phyloP scores from a whole-genome alignment of 2,797 vertebrate species.

The Cirrhinus molitorella region DNA sequence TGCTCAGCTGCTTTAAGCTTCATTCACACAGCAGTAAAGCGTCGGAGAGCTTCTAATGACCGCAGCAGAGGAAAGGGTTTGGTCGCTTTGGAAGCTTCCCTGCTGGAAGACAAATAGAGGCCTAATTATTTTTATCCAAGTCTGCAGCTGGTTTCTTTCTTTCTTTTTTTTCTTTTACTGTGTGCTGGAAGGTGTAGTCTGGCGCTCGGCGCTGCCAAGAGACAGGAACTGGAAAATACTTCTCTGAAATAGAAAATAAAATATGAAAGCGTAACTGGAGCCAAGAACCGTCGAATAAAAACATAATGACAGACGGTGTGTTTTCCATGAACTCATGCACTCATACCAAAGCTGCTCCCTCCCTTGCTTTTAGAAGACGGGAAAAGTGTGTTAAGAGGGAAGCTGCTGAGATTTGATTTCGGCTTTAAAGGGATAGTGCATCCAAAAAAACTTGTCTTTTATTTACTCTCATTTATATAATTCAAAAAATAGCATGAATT shows the following conservation, averaged over 20 bases:
- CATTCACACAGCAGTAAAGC: background rate
- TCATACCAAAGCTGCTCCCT: constrained; percentile 66
- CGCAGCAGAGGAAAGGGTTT: constrained; percentile 59
- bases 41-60: constrained; percentile 3
- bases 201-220: constrained; percentile 78
- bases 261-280: constrained; percentile 74
- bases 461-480: background rate
- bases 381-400: constrained; percentile 57
- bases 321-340: constrained; percentile 87
- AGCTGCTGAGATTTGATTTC: background rate
- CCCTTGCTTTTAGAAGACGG: constrained; percentile 17
- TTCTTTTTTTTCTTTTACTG: constrained; percentile 68
- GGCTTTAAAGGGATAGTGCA: background rate
- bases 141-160: constrained; percentile 84
- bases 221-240: constrained; percentile 85
- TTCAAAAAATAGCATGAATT: background rate
- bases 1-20: background rate
- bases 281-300: constrained; percentile 83
- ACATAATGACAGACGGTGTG: constrained; percentile 80
- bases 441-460: too few species aligned
- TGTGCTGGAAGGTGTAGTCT: constrained; percentile 78
- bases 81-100: constrained; percentile 69
- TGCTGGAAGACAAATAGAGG: constrained; percentile 84
- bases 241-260: constrained; percentile 82
- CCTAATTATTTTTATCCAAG: constrained; percentile 85